Evolutionary conservation across 2,888 invertebrate genomes (phyloP), one percentile per base, ranked within the genome.

Genomic region (Petrophora chlorosata): DNA sequence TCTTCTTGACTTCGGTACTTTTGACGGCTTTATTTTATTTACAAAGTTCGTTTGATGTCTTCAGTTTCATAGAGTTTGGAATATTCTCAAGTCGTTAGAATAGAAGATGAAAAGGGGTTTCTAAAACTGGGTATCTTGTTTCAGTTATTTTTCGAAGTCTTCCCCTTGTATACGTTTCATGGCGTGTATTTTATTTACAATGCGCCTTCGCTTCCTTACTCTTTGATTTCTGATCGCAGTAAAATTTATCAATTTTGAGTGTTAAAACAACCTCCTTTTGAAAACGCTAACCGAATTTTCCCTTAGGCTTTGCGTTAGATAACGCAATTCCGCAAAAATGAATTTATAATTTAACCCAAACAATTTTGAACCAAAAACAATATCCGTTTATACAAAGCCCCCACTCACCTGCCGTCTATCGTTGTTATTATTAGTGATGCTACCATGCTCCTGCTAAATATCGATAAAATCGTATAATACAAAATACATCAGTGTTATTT

Each of bases 281-380:
- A 45, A 9, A 25, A 10, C 32, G 2, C 12, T 17, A 36, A 17
- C 41, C 4, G 14, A 34, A 34, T 29, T 34, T 5, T 28, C 32
- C 41, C 7, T 42, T 2, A 14, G 26, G 26, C 7, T 26, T 38
- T 25, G 13, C 15, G 25, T 15, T 35, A 32, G 25, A 29, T 26
- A 49, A 40, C 32, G 17, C 17, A 46, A 53, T 56, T 52, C 38
- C 12, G 16, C 23, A 29, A 44, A 38, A 41, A 46, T 25, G 46
- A 30, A 36, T 40, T 43, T 19, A 50, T 56, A 53, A 50, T 56
- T 49, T 19, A 53, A 47, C 17, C 50, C 41, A 58, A 58, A 55
- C 48, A 55, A 39, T 53, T 47, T 3, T 48, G 25, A 35, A 43
- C 26, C 29, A 52, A 52, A 59, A 59, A 53, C 56, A 59, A 59